A percentile compares a stretch with the other conserved stretches of the same genome.
These are phyloP conservation scores for Manis javanica DNA, from an alignment of 2,797 vertebrate species.

Conservation along the genomic window DNA sequence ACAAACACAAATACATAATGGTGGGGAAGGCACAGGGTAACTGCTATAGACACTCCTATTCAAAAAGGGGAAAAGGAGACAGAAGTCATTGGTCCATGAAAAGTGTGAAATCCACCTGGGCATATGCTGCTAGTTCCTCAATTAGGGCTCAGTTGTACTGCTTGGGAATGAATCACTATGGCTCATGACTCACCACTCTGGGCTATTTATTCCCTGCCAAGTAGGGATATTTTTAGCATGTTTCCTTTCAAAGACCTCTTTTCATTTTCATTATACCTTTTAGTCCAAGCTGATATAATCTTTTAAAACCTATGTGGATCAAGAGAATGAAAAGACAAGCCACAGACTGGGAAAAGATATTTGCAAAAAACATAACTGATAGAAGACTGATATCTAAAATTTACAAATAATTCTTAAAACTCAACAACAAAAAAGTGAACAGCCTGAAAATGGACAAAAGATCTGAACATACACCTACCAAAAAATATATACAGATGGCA, in stretches of 20 bases:
- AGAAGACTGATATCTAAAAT: neutral
- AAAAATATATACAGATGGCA: neutral
- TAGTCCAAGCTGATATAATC: neutral
- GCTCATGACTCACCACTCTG: neutral
- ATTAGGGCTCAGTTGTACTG: neutral
- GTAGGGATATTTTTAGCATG: neutral
- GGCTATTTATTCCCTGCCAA: neutral
- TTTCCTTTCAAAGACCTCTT: neutral
- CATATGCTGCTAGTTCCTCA: neutral
- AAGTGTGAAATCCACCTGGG: neutral
- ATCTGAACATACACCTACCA: neutral
- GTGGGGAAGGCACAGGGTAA: neutral
- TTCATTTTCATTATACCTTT: neutral
- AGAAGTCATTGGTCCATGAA: neutral
- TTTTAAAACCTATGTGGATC: neutral
- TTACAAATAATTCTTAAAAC: constrained; percentile 14
- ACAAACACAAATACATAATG: neutral
- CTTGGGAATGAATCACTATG: neutral
- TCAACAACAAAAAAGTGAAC: neutral
- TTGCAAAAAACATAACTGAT: neutral
- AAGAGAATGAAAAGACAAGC: neutral
- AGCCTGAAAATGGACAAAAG: neutral
- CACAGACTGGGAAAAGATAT: neutral
- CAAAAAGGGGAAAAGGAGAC: neutral
- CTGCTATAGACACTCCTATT: neutral